Evolutionary conservation across 2,888 invertebrate species (phyloP).

Genomic region (Anoncus sp.): DNA sequence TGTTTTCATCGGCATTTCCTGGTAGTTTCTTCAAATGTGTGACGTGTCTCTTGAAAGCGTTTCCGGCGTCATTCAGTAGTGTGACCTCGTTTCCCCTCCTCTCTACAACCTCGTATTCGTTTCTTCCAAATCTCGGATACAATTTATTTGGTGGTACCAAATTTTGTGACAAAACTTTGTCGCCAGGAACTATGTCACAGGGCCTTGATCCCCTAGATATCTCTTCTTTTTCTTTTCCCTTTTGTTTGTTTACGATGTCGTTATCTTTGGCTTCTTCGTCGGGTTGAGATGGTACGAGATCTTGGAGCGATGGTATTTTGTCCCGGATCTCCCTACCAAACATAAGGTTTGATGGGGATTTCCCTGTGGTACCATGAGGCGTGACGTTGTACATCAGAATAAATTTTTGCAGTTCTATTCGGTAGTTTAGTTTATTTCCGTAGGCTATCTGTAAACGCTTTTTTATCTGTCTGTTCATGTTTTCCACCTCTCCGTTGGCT

Average conservation of each 20-base stretch:
- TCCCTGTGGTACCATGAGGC: conserved; percentile 73
- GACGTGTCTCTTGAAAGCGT: conserved; percentile 5
- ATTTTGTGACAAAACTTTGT: conserved; percentile 19
- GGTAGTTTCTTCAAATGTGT: conserved; percentile 13
- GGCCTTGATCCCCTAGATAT: conserved; percentile 50
- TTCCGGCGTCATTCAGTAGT: not conserved
- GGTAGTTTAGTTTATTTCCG: conserved; percentile 50
- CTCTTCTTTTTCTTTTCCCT: conserved; percentile 62
- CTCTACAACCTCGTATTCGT: not conserved
- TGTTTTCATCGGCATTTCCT: too few species aligned
- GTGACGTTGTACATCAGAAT: conserved; percentile 73
- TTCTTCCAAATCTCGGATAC: conserved; percentile 5
- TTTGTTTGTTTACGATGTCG: conserved; percentile 59
- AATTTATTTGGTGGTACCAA: conserved; percentile 11
- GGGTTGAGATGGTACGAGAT: conserved; percentile 26
- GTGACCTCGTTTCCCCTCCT: conserved; percentile 13
- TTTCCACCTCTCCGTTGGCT: conserved; percentile 70
- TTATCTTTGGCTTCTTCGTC: conserved; percentile 57
- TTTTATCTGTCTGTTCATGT: conserved; percentile 70
- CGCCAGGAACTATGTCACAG: conserved; percentile 4
- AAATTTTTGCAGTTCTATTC: conserved; percentile 58
- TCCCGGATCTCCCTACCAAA: conserved; percentile 70
- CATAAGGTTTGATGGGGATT: conserved; percentile 63
- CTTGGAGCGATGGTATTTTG: conserved; percentile 63
- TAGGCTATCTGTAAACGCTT: conserved; percentile 21